Percentiles rank a stretch among this genome's conserved stretches.
Evolutionary conservation across 2,888 invertebrate species (phyloP).

Genomic region (Ophioninae sp.): DNA sequence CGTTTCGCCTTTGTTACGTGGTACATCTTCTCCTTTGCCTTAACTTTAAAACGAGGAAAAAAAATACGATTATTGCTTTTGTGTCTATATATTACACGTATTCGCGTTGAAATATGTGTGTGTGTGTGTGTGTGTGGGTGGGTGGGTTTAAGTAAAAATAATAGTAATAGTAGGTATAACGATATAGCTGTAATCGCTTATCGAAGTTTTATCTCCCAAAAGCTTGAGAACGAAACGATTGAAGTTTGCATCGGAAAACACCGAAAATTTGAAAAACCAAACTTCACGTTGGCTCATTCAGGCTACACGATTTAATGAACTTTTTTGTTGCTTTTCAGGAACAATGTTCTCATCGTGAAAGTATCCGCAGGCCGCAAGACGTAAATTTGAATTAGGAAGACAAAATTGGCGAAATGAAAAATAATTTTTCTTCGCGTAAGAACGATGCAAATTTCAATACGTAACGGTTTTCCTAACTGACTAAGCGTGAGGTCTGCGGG

Average conservation of each 20-base stretch:
- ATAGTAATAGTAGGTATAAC: slow-evolving; percentile 43
- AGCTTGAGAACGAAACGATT: slow-evolving; percentile 19
- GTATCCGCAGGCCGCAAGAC: no score
- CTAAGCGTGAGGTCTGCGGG: slow-evolving; percentile 40
- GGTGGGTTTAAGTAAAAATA: slow-evolving; percentile 34
- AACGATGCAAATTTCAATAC: neutral
- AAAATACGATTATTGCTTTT: slow-evolving; percentile 35
- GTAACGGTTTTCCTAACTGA: slow-evolving; percentile 39
- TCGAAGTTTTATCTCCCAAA: slow-evolving; percentile 43
- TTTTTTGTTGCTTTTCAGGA: no score
- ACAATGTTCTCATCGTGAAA: no score
- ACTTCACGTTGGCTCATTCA: no score
- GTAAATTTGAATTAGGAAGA: no score
- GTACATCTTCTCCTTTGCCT: no score
- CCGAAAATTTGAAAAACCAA: no score
- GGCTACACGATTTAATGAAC: no score
- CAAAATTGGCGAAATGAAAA: no score
- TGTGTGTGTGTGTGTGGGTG: slow-evolving; percentile 40
- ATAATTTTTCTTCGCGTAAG: no score
- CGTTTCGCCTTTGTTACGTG: no score
- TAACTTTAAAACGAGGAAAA: slow-evolving; percentile 16
- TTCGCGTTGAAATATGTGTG: slow-evolving; percentile 46
- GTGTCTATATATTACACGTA: slow-evolving; percentile 31
- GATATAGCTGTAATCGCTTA: slow-evolving; percentile 45
- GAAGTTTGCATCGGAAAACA: no score